Evolutionary conservation across 1,140 invertebrate species (phyloP).

Genomic region (Eurosta solidaginis): DNA sequence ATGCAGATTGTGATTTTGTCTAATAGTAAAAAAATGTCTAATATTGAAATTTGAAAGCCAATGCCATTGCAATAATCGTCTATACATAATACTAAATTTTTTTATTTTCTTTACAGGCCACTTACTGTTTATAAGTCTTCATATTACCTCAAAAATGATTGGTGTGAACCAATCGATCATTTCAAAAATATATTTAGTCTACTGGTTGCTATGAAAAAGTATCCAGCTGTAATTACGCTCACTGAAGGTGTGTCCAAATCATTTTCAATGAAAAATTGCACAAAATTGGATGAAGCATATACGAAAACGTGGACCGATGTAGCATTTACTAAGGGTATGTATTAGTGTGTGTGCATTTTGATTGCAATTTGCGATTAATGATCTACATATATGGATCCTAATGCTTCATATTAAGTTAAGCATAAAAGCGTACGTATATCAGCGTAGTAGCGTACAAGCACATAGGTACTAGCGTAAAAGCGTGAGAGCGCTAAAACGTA

Average conservation of each 20-base stretch:
- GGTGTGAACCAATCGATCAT: slow-evolving; percentile 48
- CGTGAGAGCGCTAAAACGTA: too few relatives aligned
- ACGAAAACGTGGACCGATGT: slow-evolving; percentile 37
- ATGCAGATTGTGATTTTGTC: too few relatives aligned
- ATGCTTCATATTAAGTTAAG: too few relatives aligned
- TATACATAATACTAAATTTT: neutral
- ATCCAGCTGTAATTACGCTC: slow-evolving; percentile 35
- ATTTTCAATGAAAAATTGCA: neutral
- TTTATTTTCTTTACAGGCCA: slow-evolving; percentile 18
- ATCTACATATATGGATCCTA: too few relatives aligned
- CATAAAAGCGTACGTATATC: too few relatives aligned
- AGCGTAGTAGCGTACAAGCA: too few relatives aligned
- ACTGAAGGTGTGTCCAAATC: slow-evolving; percentile 2
- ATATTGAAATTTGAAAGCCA: too few relatives aligned
- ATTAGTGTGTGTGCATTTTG: too few relatives aligned
- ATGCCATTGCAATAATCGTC: too few relatives aligned
- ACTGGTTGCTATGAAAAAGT: slow-evolving; percentile 38
- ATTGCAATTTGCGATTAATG: too few relatives aligned
- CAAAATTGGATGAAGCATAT: slow-evolving; percentile 31
- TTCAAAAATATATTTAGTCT: slow-evolving; percentile 43
- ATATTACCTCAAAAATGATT: slow-evolving; percentile 37
- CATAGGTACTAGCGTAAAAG: too few relatives aligned
- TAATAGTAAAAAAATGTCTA: too few relatives aligned
- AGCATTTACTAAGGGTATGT: neutral
- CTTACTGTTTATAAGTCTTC: slow-evolving; percentile 44